Evolutionary conservation across 2,113 vertebrate species (phyloP), one percentile per base, ranked within the genome.

Genomic region (Orycteropus afer): DNA sequence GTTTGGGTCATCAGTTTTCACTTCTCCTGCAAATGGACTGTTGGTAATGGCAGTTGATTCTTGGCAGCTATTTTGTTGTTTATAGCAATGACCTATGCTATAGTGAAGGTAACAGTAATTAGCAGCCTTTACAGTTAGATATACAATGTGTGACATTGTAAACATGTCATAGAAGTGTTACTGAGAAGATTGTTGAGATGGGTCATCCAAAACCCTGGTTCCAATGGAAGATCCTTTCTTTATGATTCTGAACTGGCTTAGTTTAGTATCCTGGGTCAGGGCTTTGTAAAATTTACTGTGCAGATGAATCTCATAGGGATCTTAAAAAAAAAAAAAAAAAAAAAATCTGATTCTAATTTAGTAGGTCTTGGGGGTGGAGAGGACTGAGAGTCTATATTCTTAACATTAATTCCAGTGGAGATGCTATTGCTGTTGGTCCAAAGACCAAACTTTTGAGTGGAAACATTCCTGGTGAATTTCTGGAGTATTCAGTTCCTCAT

Each of bases 41-140:
- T 89, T 47, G 88, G 32, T n/a, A 61, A 14, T 61, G 42, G 74
- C 73, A 29, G 34, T 37, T 82, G 27, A 67, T 55, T 85, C 59
- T 90, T 53, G 37, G 63, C 34, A 73, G 71, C 34, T 82, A 15
- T 82, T 61, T 96, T 73, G 3, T 51, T 84, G 29, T 94, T 73
- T 67, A 80, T 80, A 47, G 27, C 51, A 81, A 61, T 74, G 80
- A 32, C 49, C 94, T 84, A 40, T 77, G 51, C 32, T 81, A 1
- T 84, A 25, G 29, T 4, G 32, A 93, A 32, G 20, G 47, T 34
- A 95, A 91, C 0, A 22, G 25, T 61, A 69, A 86, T 91, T 94
- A 86, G 67, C 67, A 67, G 51, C 69, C 80, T 95, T 86, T 80
- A 81, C 15, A n/a, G 67, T 89, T 78, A 53, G 69, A 59, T 86